These are phyloP conservation scores for Oreochromis niloticus DNA, from an alignment of 2,113 vertebrate genomes.

Conservation along the genomic window DNA sequence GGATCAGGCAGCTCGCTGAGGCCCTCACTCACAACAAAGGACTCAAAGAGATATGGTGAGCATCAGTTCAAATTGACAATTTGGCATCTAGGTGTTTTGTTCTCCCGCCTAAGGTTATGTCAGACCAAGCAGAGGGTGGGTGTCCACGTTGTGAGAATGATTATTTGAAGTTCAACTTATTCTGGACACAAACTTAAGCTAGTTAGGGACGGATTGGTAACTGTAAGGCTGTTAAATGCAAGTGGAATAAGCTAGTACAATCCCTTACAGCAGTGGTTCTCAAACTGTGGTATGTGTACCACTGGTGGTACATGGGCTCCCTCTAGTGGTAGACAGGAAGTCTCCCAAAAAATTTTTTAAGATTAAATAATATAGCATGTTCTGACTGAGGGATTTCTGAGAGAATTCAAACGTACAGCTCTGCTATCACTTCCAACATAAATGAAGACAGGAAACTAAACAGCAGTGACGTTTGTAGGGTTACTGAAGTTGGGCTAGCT, in stretches of 20 bases:
- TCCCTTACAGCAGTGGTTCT: too few relatives aligned
- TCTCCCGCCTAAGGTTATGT: not conserved
- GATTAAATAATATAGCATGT: too few relatives aligned
- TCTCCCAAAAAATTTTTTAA: too few relatives aligned
- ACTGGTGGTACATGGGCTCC: too few relatives aligned
- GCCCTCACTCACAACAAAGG: conserved; percentile 55
- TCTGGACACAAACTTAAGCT: not conserved
- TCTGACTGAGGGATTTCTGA: too few relatives aligned
- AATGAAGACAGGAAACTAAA: not conserved
- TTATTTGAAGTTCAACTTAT: not conserved
- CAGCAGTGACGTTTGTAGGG: not conserved
- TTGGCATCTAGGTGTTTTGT: not conserved
- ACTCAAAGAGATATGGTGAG: conserved; percentile 73
- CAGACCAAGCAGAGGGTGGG: not conserved
- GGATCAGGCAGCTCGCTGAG: conserved; percentile 41
- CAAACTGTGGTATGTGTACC: too few relatives aligned
- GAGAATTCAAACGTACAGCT: too few relatives aligned
- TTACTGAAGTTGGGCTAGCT: not conserved
- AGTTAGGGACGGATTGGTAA: not conserved
- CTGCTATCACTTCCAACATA: not conserved
- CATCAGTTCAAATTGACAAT: not conserved
- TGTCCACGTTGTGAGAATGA: not conserved
- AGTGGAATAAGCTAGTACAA: too few relatives aligned
- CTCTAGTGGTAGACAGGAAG: too few relatives aligned
- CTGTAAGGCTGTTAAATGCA: not conserved